These are phyloP conservation scores for Iphiclides podalirius DNA, from an alignment of 2,888 invertebrate genomes.

Conservation along the genomic window DNA sequence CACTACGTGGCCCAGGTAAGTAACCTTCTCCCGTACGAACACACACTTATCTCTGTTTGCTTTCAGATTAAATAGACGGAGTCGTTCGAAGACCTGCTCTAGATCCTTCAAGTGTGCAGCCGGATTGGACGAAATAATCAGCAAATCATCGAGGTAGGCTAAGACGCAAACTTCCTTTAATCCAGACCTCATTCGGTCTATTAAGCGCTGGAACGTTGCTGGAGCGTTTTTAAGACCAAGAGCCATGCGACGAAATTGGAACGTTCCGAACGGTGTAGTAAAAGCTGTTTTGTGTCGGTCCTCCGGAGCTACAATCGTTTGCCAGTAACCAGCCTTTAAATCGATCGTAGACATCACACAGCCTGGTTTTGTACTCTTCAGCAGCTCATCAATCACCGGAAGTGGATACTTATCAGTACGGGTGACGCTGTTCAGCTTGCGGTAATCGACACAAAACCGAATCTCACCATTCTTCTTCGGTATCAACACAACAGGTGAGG, in stretches of 20 bases:
- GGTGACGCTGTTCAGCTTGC: conserved; percentile 30
- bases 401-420: conserved; percentile 41
- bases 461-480: conserved; percentile 39
- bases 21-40: not conserved
- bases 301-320: conserved; percentile 25
- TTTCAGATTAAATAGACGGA: not conserved
- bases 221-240: too few relatives aligned
- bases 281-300: conserved; percentile 40
- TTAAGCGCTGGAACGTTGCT: conserved; percentile 38
- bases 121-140: not conserved
- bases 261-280: conserved; percentile 38
- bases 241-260: conserved; percentile 40
- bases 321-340: conserved; percentile 48
- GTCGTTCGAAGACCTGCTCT: not conserved
- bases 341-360: conserved; percentile 43
- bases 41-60: not conserved
- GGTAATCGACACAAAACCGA: conserved; percentile 45
- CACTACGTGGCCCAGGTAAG: not conserved
- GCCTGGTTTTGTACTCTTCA: conserved; percentile 39
- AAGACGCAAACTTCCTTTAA: not conserved
- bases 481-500: conserved; percentile 43
- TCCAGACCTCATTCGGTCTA: conserved; percentile 30
- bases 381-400: conserved; percentile 48
- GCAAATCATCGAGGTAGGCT: not conserved
- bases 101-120: not conserved